Evolutionary conservation across 2,797 vertebrate genomes (phyloP).

Genomic region (Pampus argenteus): DNA sequence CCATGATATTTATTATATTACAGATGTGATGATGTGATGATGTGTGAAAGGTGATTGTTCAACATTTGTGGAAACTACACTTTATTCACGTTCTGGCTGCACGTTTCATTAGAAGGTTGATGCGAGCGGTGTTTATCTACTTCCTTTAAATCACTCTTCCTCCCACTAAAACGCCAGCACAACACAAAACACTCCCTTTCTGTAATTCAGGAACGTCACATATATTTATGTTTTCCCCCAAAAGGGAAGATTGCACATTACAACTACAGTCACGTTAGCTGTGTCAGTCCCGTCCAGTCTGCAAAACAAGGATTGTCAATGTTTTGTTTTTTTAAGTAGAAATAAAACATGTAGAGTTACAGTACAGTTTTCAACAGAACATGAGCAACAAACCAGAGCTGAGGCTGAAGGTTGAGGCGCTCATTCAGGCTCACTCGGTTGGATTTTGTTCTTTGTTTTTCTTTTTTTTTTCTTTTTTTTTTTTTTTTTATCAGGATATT

Average conservation of each 20-base stretch:
- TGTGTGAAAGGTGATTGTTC: too few species aligned
- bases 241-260: background rate
- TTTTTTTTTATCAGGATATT: too few species aligned
- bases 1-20: background rate
- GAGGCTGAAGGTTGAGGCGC: background rate
- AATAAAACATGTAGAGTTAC: background rate
- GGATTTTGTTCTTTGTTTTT: background rate
- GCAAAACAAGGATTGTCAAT: conserved; percentile 15
- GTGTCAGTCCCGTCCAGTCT: conserved; percentile 21
- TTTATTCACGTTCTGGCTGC: too few species aligned
- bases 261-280: conserved; percentile 24
- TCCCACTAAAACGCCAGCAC: background rate
- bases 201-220: background rate
- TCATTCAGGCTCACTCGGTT: conserved; percentile 5
- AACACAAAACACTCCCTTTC: background rate
- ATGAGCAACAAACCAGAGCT: conserved; percentile 12
- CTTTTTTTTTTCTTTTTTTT: too few species aligned
- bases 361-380: conserved; percentile 27
- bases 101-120: too few species aligned
- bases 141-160: too few species aligned
- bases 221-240: background rate
- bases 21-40: too few species aligned
- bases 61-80: too few species aligned
- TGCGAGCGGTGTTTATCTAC: too few species aligned
- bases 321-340: conserved; percentile 7